These are phyloP conservation scores for Dromas ardeola DNA, from an alignment of 2,113 vertebrate species.

Conservation along the genomic window DNA sequence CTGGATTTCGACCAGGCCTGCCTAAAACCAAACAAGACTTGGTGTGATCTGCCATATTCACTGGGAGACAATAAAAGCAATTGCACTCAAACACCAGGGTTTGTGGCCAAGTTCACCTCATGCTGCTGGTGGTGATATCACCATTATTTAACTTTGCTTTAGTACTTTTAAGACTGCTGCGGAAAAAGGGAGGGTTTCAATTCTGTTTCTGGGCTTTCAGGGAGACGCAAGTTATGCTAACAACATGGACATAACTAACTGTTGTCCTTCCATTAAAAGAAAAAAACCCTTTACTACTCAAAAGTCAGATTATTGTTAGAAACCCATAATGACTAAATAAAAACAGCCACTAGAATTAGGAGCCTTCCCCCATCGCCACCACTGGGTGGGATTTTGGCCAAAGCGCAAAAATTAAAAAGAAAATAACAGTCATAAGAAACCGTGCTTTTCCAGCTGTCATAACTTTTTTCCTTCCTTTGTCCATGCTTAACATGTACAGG, in stretches of 20 bases:
- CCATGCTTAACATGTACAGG: background rate
- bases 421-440: background rate
- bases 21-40: slow-evolving; percentile 1
- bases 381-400: background rate
- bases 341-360: background rate
- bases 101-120: slow-evolving; percentile 45
- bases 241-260: background rate
- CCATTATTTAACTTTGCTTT: background rate
- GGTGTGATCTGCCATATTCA: background rate
- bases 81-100: background rate
- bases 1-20: slow-evolving; percentile 30
- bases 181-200: background rate
- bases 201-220: background rate
- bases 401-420: background rate
- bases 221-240: background rate
- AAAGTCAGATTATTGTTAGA: slow-evolving; percentile 20
- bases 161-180: background rate
- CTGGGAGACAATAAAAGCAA: slow-evolving; percentile 33
- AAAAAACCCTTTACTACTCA: background rate
- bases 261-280: background rate
- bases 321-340: background rate
- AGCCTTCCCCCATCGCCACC: background rate
- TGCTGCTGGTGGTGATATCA: slow-evolving; percentile 36
- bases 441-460: background rate
- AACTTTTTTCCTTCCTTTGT: background rate